Evolutionary conservation across 2,888 invertebrate genomes (phyloP), one percentile per base, ranked within the genome.

Genomic region (Tachina lurida): DNA sequence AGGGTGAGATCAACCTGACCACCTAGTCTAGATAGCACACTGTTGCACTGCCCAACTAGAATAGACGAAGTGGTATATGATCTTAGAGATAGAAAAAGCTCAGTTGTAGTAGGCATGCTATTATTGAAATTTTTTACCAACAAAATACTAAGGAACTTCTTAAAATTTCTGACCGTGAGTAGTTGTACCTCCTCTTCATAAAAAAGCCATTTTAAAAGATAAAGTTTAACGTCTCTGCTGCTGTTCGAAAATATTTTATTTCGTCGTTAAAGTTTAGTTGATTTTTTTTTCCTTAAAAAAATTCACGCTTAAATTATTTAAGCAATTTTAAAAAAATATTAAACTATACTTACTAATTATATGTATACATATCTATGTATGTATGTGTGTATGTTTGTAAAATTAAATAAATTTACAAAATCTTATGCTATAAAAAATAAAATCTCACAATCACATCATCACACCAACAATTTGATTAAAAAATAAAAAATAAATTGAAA

Each of bases 351-450:
- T 60, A 52, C n/a, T 60, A 54, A 71, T 71, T 63, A 62, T 31
- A 17, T 78, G 13, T 31, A 45, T 49, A 17, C 12, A 31, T 31
- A 31, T 4, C 2, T 31, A 31, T 3, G 0, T 31, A 31, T 31
- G 31, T 31, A 31, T 31, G 31, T 7, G 7, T 31, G 31, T 31
- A 31, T 31, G 31, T 31, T 31, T 22, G 31, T 31, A 31, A 68
- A 62, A 17, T 56, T 65, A 73, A 80, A 65, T 47, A 49, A 80
- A 80, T 73, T 73, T 80, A 80, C 73, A 80, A 65, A 65, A 17
- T 41, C 10, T 79, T 54, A 19, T 43, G 58, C 7, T 49, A 7
- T 17, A 54, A 31, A 79, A 70, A 79, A 15, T 52, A 78, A 70
- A 62, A 12, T 19, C 62, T 13, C 54, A n/a, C 54, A 63, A 15